These are phyloP conservation scores for Sigmodon hispidus DNA, from an alignment of 2,113 vertebrate species.

Conservation along the genomic window DNA sequence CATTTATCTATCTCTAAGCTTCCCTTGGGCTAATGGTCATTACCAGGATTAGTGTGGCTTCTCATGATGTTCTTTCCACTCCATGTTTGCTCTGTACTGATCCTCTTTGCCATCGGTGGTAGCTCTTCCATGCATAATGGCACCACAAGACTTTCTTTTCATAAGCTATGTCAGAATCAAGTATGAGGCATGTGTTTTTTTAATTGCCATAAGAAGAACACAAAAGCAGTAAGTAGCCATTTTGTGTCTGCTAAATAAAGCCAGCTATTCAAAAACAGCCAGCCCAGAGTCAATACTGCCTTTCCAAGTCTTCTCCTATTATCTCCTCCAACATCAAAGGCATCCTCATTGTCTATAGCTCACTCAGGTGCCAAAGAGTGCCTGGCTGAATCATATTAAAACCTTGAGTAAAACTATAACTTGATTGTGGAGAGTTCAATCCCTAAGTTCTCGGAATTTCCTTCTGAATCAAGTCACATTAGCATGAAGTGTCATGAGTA, in stretches of 20 bases:
- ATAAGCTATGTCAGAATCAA: slow-evolving; percentile 33
- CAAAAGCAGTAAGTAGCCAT: not conserved
- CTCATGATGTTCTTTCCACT: not conserved
- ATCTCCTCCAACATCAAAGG: slow-evolving; percentile 40
- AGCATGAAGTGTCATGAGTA: not conserved
- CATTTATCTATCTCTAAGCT: not conserved
- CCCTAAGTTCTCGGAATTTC: slow-evolving; percentile 65
- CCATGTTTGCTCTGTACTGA: not conserved
- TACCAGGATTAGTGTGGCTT: not conserved
- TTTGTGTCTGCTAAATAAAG: slow-evolving; percentile 40
- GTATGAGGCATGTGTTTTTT: not conserved
- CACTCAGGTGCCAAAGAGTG: slow-evolving; percentile 45
- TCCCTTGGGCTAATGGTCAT: not conserved
- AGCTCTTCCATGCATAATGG: not conserved
- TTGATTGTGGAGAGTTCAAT: slow-evolving; percentile 1
- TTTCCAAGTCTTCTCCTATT: slow-evolving; percentile 44
- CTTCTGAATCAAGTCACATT: not conserved
- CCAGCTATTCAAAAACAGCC: slow-evolving; percentile 12
- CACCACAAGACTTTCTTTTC: slow-evolving; percentile 33
- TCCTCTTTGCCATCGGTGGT: not conserved
- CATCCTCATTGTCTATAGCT: not conserved
- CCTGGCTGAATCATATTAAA: slow-evolving; percentile 26
- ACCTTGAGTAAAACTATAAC: slow-evolving; percentile 27
- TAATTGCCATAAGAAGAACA: not conserved
- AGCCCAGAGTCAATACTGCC: not conserved